Conservation (phyloP, 2,113 vertebrate genomes). For the Anhinga anhinga region DNA sequence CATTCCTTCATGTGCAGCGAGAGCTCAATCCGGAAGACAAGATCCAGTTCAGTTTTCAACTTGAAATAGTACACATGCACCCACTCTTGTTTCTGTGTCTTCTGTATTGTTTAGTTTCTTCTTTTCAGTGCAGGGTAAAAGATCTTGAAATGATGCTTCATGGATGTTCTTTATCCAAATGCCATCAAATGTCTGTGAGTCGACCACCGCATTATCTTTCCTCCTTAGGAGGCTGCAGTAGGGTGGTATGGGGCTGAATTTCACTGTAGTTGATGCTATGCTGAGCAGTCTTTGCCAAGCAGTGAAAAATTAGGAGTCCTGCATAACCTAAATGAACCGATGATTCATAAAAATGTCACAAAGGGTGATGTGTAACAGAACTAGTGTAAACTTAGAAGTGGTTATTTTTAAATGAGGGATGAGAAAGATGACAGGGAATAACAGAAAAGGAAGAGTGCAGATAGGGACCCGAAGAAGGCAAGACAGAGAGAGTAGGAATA, state of each 20-base stretch:
- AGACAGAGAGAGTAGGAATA: neutral
- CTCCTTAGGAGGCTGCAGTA: neutral
- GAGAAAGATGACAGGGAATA: neutral
- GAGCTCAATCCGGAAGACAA: neutral
- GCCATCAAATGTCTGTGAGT: neutral
- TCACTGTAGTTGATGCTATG: neutral
- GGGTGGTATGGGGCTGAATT: neutral
- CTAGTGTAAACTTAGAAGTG: neutral
- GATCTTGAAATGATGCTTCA: neutral
- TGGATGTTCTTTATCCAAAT: neutral
- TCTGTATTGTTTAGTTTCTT: neutral
- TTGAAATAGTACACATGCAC: neutral
- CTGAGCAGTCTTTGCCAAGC: neutral
- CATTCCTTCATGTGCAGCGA: neutral
- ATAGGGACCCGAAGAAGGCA: neutral
- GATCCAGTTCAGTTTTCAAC: neutral
- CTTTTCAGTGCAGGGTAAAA: neutral
- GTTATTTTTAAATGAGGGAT: neutral
- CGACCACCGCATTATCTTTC: neutral
- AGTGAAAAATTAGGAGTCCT: neutral
- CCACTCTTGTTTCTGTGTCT: neutral
- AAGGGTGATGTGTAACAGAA: neutral
- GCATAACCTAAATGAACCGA: neutral
- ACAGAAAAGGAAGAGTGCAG: neutral
- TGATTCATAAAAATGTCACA: neutral